Conservation (phyloP, 2,797 vertebrate species). For the Xerus rutilus region DNA sequence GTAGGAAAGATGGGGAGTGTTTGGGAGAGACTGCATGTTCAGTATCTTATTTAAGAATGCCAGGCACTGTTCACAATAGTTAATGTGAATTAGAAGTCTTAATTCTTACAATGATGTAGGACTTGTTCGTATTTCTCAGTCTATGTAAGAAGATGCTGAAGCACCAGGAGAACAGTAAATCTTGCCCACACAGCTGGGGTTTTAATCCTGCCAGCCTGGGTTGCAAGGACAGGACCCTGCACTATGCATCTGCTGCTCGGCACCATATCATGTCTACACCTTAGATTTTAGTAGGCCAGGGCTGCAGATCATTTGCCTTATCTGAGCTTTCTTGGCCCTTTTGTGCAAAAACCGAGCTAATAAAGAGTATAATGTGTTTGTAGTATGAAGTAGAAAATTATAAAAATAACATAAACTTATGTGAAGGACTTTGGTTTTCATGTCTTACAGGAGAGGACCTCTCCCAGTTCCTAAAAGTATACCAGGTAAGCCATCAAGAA, state of each 20-base stretch:
- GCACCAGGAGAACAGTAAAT: neutral
- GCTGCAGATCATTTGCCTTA: neutral
- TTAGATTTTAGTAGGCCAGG: neutral
- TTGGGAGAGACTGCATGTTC: neutral
- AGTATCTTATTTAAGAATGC: neutral
- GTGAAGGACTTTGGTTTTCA: conserved; percentile 71
- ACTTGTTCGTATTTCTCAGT: neutral
- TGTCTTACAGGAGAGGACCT: conserved; percentile 90
- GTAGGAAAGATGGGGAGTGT: neutral
- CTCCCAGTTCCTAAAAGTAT: conserved; percentile 88
- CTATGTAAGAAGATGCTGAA: rapidly evolving
- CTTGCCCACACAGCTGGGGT: neutral
- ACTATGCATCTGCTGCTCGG: rapidly evolving
- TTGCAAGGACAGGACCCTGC: rapidly evolving
- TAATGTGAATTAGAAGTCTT: neutral
- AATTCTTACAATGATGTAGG: neutral
- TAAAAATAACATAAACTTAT: conserved; percentile 3
- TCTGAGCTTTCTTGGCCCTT: neutral
- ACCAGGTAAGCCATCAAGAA: conserved; percentile 85
- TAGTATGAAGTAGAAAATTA: neutral
- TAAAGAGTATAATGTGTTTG: neutral
- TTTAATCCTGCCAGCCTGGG: neutral
- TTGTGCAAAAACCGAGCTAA: conserved; percentile 1
- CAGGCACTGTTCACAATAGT: neutral
- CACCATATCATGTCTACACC: rapidly evolving